Evolutionary conservation across 2,113 vertebrate species (phyloP).

Genomic region (Raphicerus campestris): DNA sequence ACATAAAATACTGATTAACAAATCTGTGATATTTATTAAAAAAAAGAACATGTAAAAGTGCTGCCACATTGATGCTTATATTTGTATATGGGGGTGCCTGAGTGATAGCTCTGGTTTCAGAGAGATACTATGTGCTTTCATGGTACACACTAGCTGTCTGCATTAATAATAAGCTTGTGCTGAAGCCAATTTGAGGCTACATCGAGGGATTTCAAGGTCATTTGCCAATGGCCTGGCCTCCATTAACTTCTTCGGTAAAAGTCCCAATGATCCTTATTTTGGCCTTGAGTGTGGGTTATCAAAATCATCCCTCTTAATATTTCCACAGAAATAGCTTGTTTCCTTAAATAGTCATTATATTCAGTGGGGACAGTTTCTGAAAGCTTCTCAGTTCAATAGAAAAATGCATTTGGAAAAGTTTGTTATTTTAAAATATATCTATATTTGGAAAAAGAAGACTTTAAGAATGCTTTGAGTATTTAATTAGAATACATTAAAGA

Average conservation of each 20-base stretch:
- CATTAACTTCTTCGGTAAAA: conserved; percentile 81
- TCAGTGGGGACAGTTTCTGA: conserved; percentile 76
- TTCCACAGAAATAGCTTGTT: conserved; percentile 78
- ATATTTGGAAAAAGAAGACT: conserved; percentile 70
- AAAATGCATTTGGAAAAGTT: conserved; percentile 73
- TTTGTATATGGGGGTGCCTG: conserved; percentile 5
- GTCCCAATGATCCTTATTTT: conserved; percentile 82
- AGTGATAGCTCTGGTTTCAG: conserved; percentile 68
- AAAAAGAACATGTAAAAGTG: conserved; percentile 57
- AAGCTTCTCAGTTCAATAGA: conserved; percentile 72
- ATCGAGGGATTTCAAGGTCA: conserved; percentile 80
- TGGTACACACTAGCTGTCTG: conserved; percentile 67
- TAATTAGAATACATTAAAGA: conserved; percentile 69
- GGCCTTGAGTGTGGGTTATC: conserved; percentile 80
- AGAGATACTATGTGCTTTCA: conserved; percentile 73
- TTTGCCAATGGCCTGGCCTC: conserved; percentile 79
- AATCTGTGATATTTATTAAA: conserved; percentile 42
- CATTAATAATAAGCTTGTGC: conserved; percentile 77
- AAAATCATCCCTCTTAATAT: conserved; percentile 76
- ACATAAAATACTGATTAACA: conserved; percentile 37
- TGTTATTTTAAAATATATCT: conserved; percentile 68
- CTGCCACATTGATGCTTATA: background rate
- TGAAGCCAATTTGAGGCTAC: conserved; percentile 76
- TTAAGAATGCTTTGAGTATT: conserved; percentile 62
- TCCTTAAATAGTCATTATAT: conserved; percentile 79